Base-by-base conservation (phyloP, 2,797 vertebrate species). In the Columba guinea region DNA sequence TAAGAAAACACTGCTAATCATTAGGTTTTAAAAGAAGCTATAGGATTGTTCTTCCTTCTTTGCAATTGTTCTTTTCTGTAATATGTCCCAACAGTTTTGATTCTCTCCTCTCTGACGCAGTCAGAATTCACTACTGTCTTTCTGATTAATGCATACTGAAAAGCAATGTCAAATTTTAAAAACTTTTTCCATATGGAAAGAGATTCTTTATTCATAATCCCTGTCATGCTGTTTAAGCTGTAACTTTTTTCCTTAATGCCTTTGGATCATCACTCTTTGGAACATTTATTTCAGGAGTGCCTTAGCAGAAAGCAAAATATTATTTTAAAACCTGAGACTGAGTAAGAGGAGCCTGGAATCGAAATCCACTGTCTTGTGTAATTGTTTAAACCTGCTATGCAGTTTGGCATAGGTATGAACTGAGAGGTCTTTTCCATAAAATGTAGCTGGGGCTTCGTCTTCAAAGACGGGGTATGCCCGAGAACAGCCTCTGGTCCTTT, bases 281-380 rank as follows among this genome's bases (percentile, higher is more conserved):
- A 91, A 46, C 56, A 34, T 19, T 86, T 87, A 69, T 55, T 92
- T 80, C 55, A 84, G 56, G 60, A 93, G 64, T 87, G 32, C 67
- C 81, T 68, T 89, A 90, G 60, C 56, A 94, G 90, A 94, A 94
- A 94, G 83, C 84, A 94, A 90, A 93, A 93, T 84, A 93, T 48
- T 93, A 52, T 77, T 96, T 94, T 84, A 83, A 77, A 91, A 93
- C 71, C 67, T 88, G 63, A 84, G 49, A 70, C 63, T 22, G 48
- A 74, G 75, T 69, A 90, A 94, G 87, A 85, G 15, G 60, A 93
- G 41, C 78, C 78, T 93, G 78, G 86, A 94, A 92, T 93, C 2
- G 2, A 90, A 95, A 90, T 86, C 48, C 71, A 44, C 48, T 71
- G 88, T 92, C 89, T 79, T 82, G 58, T 4, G 1, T 89, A 92